These are phyloP conservation scores for Selenia dentaria DNA, from an alignment of 2,888 invertebrate species.

Conservation along the genomic window DNA sequence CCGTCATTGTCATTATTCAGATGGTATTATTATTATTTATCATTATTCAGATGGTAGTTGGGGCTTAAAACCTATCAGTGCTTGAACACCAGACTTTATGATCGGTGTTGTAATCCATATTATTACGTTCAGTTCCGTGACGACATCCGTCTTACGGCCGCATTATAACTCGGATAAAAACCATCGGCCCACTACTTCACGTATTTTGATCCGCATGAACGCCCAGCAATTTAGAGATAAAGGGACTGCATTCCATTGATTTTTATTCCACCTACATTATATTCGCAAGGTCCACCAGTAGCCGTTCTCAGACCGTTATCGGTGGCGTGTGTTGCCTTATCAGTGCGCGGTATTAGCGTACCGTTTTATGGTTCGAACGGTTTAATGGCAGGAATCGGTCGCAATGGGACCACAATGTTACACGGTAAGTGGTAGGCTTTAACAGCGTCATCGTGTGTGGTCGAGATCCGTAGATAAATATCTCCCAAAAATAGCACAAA, in stretches of 20 bases:
- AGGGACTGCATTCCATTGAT: constrained; percentile 41
- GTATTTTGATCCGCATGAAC: constrained; percentile 41
- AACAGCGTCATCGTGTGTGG: constrained; percentile 47
- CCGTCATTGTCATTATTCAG: constrained; percentile 20
- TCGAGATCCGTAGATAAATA: constrained; percentile 43
- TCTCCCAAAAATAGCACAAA: constrained; percentile 43
- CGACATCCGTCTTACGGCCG: constrained; percentile 39
- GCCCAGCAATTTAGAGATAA: constrained; percentile 26
- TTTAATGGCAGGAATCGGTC: constrained; percentile 27
- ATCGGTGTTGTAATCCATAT: constrained; percentile 34
- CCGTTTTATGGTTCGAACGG: constrained; percentile 33
- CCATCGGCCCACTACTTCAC: constrained; percentile 34
- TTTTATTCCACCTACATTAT: constrained; percentile 43
- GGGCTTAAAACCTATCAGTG: constrained; percentile 22
- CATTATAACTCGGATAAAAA: constrained; percentile 31
- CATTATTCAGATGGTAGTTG: constrained; percentile 27
- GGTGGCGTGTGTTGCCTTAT: constrained; percentile 40
- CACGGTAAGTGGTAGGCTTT: constrained; percentile 27
- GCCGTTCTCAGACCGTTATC: constrained; percentile 47
- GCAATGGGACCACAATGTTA: constrained; percentile 30
- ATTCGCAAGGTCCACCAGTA: constrained; percentile 46
- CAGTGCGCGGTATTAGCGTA: constrained; percentile 30
- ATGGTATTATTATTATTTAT: no score
- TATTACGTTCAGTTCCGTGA: constrained; percentile 45
- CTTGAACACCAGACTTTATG: constrained; percentile 18